Percentiles rank a stretch among this genome's conserved stretches.
phyloP scores from a whole-genome alignment of 2,797 vertebrate species.

The Coranthus polyacanthus region DNA sequence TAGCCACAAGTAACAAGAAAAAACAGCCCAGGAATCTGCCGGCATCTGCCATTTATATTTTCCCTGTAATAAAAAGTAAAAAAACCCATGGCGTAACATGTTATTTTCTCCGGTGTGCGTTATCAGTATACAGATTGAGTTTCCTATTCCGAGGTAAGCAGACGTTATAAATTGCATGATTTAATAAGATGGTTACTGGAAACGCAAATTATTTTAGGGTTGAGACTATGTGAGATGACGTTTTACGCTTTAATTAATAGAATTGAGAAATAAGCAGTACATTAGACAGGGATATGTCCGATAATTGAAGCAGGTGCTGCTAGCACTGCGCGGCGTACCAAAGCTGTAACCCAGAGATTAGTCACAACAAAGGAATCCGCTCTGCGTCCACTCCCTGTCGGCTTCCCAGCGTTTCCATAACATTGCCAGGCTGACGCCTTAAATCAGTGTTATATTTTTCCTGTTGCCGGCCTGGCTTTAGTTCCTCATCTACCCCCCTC shows the following conservation, averaged over 20 bases:
- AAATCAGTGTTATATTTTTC: background rate
- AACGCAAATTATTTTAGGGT: fast-evolving
- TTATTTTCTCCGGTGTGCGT: background rate
- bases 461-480: background rate
- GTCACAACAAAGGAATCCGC: constrained; percentile 84
- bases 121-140: background rate
- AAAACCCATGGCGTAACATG: fast-evolving
- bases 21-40: fast-evolving
- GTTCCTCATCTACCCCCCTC: no score
- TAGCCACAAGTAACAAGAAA: background rate
- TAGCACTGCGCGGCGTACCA: constrained; percentile 37
- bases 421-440: background rate
- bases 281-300: constrained; percentile 47
- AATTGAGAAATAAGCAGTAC: fast-evolving
- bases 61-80: fast-evolving
- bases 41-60: fast-evolving
- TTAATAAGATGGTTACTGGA: no score
- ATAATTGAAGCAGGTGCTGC: constrained; percentile 50
- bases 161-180: no score
- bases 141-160: background rate
- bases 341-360: constrained; percentile 61
- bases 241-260: no score
- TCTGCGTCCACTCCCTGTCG: constrained; percentile 62
- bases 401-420: background rate
- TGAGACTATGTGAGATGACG: fast-evolving